These are phyloP conservation scores for Festucalex cinctus DNA, from an alignment of 2,113 vertebrate genomes.

Conservation along the genomic window DNA sequence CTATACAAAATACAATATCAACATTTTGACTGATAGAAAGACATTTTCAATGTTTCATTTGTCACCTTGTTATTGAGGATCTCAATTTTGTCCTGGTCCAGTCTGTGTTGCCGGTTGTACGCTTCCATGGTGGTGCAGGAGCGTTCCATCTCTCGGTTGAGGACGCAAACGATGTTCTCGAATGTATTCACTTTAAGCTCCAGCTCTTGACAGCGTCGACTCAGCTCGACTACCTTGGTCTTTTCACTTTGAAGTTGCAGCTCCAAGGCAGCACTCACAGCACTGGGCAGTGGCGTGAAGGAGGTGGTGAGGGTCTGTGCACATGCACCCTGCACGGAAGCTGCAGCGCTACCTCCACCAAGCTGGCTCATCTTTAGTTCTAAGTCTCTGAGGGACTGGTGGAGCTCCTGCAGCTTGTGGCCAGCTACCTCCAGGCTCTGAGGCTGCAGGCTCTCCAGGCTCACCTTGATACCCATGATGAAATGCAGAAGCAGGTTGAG, in stretches of 20 bases:
- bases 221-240: conserved; percentile 72
- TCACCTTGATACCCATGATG: conserved; percentile 82
- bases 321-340: conserved; percentile 61
- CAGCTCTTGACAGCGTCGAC: conserved; percentile 78
- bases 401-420: conserved; percentile 74
- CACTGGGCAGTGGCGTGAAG: conserved; percentile 70
- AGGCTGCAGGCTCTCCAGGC: conserved; percentile 77
- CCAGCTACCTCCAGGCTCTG: conserved; percentile 75
- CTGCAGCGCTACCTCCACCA: conserved; percentile 25
- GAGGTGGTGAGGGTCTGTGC: conserved; percentile 64
- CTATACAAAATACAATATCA: not conserved
- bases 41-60: not conserved
- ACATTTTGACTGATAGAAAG: not conserved
- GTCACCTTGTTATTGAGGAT: conserved; percentile 86
- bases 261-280: conserved; percentile 66
- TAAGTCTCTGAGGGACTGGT: conserved; percentile 75
- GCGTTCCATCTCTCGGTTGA: conserved; percentile 92
- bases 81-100: conserved; percentile 93
- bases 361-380: conserved; percentile 75
- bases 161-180: conserved; percentile 95
- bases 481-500: conserved; percentile 84
- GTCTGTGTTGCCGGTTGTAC: conserved; percentile 83
- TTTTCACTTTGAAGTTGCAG: conserved; percentile 76
- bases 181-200: conserved; percentile 88
- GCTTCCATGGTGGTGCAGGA: conserved; percentile 84